phyloP scores from a whole-genome alignment of 2,113 vertebrate species.

The Paraplagusia blochii region DNA sequence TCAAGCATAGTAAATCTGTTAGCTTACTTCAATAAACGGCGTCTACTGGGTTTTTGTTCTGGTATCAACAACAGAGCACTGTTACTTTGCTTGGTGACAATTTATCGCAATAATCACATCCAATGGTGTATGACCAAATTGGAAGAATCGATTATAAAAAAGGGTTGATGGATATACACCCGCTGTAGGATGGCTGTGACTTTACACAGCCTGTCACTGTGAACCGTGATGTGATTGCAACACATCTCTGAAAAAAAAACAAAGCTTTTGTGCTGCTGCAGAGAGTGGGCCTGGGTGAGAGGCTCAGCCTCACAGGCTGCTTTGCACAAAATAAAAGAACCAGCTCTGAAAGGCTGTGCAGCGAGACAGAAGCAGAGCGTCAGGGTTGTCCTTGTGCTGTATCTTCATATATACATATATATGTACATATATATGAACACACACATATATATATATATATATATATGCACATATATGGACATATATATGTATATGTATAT shows the following conservation, averaged over 20 bases:
- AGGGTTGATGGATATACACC: constrained; percentile 18
- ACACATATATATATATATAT: too few relatives aligned
- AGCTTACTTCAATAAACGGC: too few relatives aligned
- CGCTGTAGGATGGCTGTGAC: constrained; percentile 7
- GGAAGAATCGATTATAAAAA: constrained; percentile 19
- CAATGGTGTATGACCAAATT: too few relatives aligned
- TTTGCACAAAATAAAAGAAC: constrained; percentile 36
- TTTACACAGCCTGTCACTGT: constrained; percentile 20
- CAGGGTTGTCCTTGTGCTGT: constrained; percentile 10
- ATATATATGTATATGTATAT: too few relatives aligned
- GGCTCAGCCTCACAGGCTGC: constrained; percentile 43
- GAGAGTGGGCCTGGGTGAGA: constrained; percentile 40
- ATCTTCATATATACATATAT: not conserved
- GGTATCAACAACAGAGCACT: too few relatives aligned
- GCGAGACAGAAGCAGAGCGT: constrained; percentile 10
- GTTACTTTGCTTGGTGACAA: too few relatives aligned
- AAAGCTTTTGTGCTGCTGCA: constrained; percentile 45
- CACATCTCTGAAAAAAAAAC: constrained; percentile 24
- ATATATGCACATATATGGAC: too few relatives aligned
- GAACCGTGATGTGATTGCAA: not conserved
- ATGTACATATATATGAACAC: too few relatives aligned
- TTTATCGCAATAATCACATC: too few relatives aligned
- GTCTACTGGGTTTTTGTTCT: too few relatives aligned
- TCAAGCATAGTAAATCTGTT: too few relatives aligned
- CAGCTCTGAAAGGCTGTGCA: constrained; percentile 35